phyloP scores from a whole-genome alignment of 2,113 vertebrate species.

The Helogale parvula region DNA sequence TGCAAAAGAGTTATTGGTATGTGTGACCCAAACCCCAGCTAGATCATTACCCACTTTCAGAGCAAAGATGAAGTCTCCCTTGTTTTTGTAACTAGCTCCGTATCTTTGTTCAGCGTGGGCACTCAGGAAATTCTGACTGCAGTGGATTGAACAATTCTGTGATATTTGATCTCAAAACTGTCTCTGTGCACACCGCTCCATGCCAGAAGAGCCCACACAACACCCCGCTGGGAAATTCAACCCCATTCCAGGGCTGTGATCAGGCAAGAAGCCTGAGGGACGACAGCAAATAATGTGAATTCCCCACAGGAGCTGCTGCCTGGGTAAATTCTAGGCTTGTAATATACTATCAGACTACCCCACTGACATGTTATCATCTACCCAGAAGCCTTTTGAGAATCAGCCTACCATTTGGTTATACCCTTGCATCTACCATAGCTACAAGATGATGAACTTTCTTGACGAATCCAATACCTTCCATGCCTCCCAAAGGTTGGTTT shows the following conservation, averaged over 20 bases:
- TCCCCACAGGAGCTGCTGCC: not conserved
- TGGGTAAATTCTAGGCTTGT: not conserved
- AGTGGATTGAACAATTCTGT: constrained; percentile 50
- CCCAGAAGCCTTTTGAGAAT: not conserved
- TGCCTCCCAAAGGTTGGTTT: not conserved
- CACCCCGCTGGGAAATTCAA: constrained; percentile 12
- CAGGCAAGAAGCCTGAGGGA: not conserved
- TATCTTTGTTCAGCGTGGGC: constrained; percentile 13
- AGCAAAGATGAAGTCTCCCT: not conserved
- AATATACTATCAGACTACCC: not conserved
- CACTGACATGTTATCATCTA: not conserved
- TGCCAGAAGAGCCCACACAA: not conserved
- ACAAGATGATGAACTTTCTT: constrained; percentile 19
- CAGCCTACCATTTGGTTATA: not conserved
- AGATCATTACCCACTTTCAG: not conserved
- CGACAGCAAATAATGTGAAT: not conserved
- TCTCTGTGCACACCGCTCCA: not conserved
- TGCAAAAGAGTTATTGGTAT: constrained; percentile 17
- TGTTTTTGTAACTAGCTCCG: not conserved
- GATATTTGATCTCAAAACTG: constrained; percentile 40
- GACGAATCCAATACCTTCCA: not conserved
- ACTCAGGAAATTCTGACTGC: constrained; percentile 27
- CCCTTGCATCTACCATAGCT: not conserved
- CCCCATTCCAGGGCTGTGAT: not conserved
- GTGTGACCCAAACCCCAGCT: not conserved